These are phyloP conservation scores for Blennius ocellaris DNA, from an alignment of 2,113 vertebrate species.

Conservation along the genomic window DNA sequence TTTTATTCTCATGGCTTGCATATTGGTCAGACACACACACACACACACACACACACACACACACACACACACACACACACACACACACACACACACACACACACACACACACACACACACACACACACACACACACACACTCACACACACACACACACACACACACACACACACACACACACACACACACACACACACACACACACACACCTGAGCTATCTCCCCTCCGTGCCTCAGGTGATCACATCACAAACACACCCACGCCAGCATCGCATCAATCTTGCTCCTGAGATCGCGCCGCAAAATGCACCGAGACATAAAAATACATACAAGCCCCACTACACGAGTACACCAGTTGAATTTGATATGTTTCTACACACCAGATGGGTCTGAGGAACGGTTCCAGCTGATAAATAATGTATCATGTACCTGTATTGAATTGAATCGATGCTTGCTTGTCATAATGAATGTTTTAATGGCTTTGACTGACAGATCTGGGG, in stretches of 20 bases:
- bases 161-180: neutral
- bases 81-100: neutral
- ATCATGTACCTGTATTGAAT: constrained; percentile 70
- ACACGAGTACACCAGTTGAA: constrained; percentile 60
- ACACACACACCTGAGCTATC: constrained; percentile 34
- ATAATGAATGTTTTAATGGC: constrained; percentile 70
- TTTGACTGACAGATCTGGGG: constrained; percentile 66
- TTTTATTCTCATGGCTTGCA: constrained; percentile 35
- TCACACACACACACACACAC: neutral
- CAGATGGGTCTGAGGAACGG: constrained; percentile 63
- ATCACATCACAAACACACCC: constrained; percentile 63
- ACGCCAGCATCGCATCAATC: constrained; percentile 56
- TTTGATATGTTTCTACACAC: constrained; percentile 62
- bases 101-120: neutral
- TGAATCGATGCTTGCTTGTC: constrained; percentile 64
- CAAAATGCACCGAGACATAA: constrained; percentile 48
- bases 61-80: neutral
- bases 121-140: neutral
- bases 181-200: neutral
- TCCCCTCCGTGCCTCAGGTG: constrained; percentile 60
- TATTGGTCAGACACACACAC: constrained; percentile 7
- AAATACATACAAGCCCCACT: constrained; percentile 41
- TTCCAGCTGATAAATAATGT: constrained; percentile 75
- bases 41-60: constrained; percentile 2
- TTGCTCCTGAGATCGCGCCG: constrained; percentile 23